Evolutionary conservation across 1,140 invertebrate species (phyloP), one percentile per base, ranked within the genome.

Genomic region (Brachionus angularis): DNA sequence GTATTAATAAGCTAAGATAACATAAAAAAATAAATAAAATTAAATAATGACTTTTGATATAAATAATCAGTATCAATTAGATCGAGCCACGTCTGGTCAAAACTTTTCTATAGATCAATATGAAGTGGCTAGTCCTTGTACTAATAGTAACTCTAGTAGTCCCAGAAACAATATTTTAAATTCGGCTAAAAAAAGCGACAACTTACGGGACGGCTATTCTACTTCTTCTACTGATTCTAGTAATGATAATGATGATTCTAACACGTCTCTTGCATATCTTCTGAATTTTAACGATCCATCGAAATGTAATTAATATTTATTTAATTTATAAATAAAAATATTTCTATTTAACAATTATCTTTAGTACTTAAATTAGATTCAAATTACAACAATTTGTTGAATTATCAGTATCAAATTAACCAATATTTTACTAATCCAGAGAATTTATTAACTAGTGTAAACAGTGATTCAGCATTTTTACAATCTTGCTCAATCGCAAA

Each of bases 151-250:
- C 18, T 67, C 42, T 7, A 47, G 27, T 36, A 50, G 47, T 46
- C 62, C 62, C 3, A 29, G 23, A 0, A 67, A 39, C 21, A 39
- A 34, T 14, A 18, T 27, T 18, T 36, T 42, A 8, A 25, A 3
- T 25, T 46, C 62, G 18, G 36, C 33, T 18, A 16, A 39, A 5
- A 21, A 39, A 18, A 12, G n/a, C n/a, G n/a, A n/a, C n/a, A n/a
- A n/a, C n/a, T n/a, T 18, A 25, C 21, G 53, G 25, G 62, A 67
- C 23, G 44, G 14, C 18, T 67, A 16, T 67, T 27, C 62, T 21
- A 67, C 62, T 29, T 42, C 62, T 18, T 50, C 62, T 18, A 34
- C 62, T n/a, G 62, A 67, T 18, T 23, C 27, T 47, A 50, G 62
- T 33, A 50, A 50, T 31, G 62, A 67, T 27, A 18, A 31, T 7